Evolutionary conservation across 64 coral and sea anemone species (phyloP).

Genomic region (Montipora capricornis): DNA sequence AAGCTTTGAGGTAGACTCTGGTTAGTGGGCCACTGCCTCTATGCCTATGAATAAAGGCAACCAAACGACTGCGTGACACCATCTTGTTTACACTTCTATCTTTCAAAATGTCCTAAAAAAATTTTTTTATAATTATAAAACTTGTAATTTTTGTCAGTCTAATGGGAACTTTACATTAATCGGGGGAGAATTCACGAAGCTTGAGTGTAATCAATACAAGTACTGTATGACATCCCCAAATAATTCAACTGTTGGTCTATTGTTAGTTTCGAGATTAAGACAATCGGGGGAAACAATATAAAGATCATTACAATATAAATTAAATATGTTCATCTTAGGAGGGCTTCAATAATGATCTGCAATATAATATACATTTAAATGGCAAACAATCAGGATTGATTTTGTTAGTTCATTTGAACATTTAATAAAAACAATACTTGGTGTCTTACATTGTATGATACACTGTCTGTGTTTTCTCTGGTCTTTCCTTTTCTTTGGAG

Average conservation of each 20-base stretch:
- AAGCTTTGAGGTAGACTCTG: neutral
- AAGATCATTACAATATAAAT: no score
- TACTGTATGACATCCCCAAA: neutral
- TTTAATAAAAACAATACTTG: neutral
- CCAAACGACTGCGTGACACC: conserved; percentile 3
- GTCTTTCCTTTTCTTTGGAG: neutral
- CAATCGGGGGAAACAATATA: neutral
- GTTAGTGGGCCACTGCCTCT: neutral
- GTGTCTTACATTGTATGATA: neutral
- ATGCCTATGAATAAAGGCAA: conserved; percentile 30
- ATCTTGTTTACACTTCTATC: conserved; percentile 36
- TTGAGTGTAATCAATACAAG: neutral
- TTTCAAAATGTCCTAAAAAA: conserved; percentile 27
- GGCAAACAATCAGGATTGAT: neutral
- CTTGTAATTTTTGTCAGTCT: neutral
- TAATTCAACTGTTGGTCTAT: neutral
- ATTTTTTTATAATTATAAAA: neutral
- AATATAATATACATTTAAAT: neutral
- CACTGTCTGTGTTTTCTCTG: neutral
- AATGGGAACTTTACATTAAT: neutral
- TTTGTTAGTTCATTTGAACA: neutral
- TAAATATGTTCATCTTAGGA: no score
- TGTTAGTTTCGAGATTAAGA: neutral
- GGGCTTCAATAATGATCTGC: no score
- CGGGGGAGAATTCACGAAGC: neutral